phyloP scores from a whole-genome alignment of 92 coral and sea anemone species.

The Phymanthus crucifer region DNA sequence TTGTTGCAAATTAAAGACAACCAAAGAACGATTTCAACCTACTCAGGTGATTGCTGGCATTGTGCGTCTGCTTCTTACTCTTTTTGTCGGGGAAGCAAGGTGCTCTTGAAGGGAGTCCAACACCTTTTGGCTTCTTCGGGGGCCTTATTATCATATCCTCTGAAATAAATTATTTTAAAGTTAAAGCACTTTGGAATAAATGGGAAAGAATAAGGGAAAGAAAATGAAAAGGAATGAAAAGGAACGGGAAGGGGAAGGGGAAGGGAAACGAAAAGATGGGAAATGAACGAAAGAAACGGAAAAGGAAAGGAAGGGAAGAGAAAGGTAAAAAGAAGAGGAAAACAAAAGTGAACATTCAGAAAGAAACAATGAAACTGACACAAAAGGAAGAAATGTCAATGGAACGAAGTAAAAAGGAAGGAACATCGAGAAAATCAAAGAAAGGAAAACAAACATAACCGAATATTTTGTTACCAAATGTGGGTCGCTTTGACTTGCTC shows the following conservation, averaged over 20 bases:
- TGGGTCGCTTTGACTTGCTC: not conserved
- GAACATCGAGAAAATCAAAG: not conserved
- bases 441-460: not conserved
- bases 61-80: not conserved
- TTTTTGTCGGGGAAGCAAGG: not conserved
- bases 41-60: conserved; percentile 3
- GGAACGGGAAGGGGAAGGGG: not conserved
- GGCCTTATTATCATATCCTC: conserved; percentile 5
- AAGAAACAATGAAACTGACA: too few species aligned
- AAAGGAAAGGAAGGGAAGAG: not conserved
- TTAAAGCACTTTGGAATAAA: not conserved
- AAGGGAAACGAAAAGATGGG: not conserved
- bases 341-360: too few species aligned
- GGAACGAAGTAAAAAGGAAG: not conserved
- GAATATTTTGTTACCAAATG: not conserved
- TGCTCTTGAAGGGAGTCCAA: not conserved
- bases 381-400: not conserved
- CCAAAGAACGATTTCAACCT: too few species aligned
- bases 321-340: too few species aligned
- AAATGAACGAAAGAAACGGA: not conserved
- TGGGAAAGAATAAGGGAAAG: not conserved
- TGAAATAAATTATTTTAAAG: not conserved
- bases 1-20: too few species aligned
- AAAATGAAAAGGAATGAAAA: not conserved
- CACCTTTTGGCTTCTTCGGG: not conserved